Evolutionary conservation across 2,888 invertebrate species (phyloP), one percentile per base, ranked within the genome.

Genomic region (Trichogramma dendrolimi): DNA sequence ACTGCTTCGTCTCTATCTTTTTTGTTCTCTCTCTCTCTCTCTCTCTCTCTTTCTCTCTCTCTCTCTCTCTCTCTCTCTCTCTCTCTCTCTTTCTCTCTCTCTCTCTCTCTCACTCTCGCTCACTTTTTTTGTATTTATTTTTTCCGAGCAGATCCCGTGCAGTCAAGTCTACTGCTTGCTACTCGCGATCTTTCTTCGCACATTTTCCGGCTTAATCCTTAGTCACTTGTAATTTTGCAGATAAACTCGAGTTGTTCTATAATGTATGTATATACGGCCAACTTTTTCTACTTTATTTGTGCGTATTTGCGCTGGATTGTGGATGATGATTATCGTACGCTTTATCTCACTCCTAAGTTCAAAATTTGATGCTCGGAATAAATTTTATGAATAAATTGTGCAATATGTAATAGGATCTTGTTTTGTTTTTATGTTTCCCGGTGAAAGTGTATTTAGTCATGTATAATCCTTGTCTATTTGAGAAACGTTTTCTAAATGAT

Each of bases 191-290:
- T 42, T 39, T 53, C 11, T 11, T 48, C 60, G 58, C 55, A 49
- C 58, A 61, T 64, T 61, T 59, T 64, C 67, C 56, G 62, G 51
- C 62, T 62, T 65, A 62, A 49, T 52, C 51, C 54, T 55, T 54
- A 54, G 57, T 60, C 54, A 48, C 58, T 63, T 53, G 61, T 56
- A 61, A 64, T 64, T 64, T 61, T 41, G 42, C 61, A 53, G 58
- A 62, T 62, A 65, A 62, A 65, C 65, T 65, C 62, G 60, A 62
- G 47, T 48, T 63, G 59, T 61, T 39, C 60, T 60, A 52, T 52
- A 10, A 7, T 10, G 39, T 7, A 4, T 50, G n/a, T 6, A 4
- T 44, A 5, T 10, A n/a, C 38, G n/a, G 10, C n/a, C n/a, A 41
- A 49, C 46, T 61, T 52, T 53, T 57, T 46, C 42, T 52, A 39